Evolutionary conservation across 2,888 invertebrate genomes (phyloP).

Genomic region (Drosophila mettleri): DNA sequence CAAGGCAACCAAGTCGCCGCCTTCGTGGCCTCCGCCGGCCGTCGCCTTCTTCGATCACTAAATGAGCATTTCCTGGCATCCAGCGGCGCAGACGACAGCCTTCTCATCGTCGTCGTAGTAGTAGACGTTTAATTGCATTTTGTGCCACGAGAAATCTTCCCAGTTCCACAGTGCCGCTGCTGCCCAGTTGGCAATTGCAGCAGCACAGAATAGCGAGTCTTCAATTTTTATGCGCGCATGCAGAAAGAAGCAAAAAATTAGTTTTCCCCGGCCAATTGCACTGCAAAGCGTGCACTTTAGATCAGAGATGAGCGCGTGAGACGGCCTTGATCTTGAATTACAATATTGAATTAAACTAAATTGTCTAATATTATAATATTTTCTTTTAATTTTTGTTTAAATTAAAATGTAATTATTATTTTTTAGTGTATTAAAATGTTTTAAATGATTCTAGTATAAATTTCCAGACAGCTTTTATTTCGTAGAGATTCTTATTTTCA

Average conservation of each 20-base stretch:
- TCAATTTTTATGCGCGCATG: slow-evolving; percentile 59
- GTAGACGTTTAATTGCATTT: slow-evolving; percentile 85
- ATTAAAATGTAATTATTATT: no score
- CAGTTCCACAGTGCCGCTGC: slow-evolving; percentile 23
- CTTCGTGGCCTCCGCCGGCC: slow-evolving; percentile 12
- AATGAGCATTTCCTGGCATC: slow-evolving; percentile 85
- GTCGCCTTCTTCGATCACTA: slow-evolving; percentile 64
- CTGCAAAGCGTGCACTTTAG: slow-evolving; percentile 35
- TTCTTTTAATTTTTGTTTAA: no score
- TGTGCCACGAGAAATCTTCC: slow-evolving; percentile 72
- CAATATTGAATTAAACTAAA: no score
- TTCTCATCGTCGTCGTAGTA: slow-evolving; percentile 63
- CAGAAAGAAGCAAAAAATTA: slow-evolving; percentile 43
- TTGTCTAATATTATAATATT: no score
- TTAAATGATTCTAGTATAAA: no score
- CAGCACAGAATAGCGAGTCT: slow-evolving; percentile 33
- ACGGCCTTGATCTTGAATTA: neutral
- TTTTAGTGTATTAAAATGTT: no score
- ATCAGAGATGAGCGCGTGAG: slow-evolving; percentile 20
- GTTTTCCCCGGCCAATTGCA: slow-evolving; percentile 50
- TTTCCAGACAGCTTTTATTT: no score
- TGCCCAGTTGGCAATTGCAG: slow-evolving; percentile 30
- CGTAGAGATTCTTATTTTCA: no score
- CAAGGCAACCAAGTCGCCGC: slow-evolving; percentile 22
- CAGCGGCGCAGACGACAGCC: slow-evolving; percentile 82